These are phyloP conservation scores for Argyresthia goedartella DNA, from an alignment of 2,888 invertebrate genomes.

Conservation along the genomic window DNA sequence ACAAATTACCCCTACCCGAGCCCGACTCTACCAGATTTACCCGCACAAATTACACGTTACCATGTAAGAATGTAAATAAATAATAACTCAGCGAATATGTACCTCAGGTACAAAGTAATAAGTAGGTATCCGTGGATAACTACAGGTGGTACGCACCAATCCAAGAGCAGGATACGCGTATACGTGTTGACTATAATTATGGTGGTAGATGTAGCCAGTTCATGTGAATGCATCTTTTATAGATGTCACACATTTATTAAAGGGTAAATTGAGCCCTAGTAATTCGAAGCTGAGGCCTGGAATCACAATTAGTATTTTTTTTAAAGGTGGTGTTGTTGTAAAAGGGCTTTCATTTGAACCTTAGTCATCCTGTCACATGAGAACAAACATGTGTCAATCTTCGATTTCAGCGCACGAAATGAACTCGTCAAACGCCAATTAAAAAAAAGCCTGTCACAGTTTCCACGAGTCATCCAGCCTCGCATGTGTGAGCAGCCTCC, in stretches of 20 bases:
- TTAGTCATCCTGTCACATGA: too few species aligned
- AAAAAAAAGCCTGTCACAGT: not conserved
- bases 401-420: not conserved
- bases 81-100: conserved; percentile 1
- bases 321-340: too few species aligned
- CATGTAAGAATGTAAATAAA: conserved; percentile 2
- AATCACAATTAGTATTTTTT: too few species aligned
- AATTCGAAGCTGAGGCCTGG: too few species aligned
- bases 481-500: too few species aligned
- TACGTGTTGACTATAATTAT: too few species aligned
- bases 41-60: conserved; percentile 1
- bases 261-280: not conserved
- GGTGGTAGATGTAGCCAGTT: not conserved
- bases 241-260: conserved; percentile 30
- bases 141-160: not conserved
- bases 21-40: not conserved
- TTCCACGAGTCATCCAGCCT: not conserved
- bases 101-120: not conserved
- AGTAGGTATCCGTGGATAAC: not conserved
- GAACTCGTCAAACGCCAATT: not conserved
- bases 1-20: not conserved
- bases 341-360: too few species aligned
- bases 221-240: conserved; percentile 41
- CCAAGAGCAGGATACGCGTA: not conserved
- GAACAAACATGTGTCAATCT: not conserved